Evolutionary conservation across 1,140 invertebrate species (phyloP).

Genomic region (Drosophila nasuta): DNA sequence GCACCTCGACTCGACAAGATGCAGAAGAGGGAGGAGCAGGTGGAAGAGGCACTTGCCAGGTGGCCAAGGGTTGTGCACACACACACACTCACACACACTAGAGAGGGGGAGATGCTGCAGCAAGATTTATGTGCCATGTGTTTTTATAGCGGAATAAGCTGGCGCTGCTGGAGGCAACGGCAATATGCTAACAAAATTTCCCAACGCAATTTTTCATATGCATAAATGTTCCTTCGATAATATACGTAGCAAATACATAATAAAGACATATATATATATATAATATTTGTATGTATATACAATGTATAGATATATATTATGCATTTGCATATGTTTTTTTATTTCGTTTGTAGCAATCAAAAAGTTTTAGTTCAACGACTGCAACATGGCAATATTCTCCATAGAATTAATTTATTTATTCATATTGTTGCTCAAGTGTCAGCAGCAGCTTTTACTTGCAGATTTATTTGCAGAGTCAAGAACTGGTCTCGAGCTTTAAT

Average conservation of each 20-base stretch:
- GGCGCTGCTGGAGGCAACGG: constrained; percentile 22
- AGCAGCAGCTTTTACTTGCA: not conserved
- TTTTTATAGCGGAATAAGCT: constrained; percentile 48
- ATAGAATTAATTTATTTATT: not conserved
- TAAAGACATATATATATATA: constrained; percentile 6
- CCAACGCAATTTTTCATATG: constrained; percentile 50
- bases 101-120: constrained; percentile 19
- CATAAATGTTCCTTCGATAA: constrained; percentile 42
- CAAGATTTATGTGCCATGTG: constrained; percentile 77
- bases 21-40: not conserved
- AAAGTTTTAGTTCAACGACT: not conserved
- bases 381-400: not conserved
- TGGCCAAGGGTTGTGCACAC: constrained; percentile 22
- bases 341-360: not conserved
- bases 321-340: not conserved
- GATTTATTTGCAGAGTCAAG: not conserved
- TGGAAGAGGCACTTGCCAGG: constrained; percentile 39
- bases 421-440: not conserved
- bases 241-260: constrained; percentile 15
- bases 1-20: constrained; percentile 61
- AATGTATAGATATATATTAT: not conserved
- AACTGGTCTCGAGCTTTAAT: too few species aligned
- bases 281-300: constrained; percentile 2
- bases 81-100: not conserved
- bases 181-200: constrained; percentile 50